phyloP scores from a whole-genome alignment of 2,797 vertebrate genomes.

The Rhinophrynus dorsalis region DNA sequence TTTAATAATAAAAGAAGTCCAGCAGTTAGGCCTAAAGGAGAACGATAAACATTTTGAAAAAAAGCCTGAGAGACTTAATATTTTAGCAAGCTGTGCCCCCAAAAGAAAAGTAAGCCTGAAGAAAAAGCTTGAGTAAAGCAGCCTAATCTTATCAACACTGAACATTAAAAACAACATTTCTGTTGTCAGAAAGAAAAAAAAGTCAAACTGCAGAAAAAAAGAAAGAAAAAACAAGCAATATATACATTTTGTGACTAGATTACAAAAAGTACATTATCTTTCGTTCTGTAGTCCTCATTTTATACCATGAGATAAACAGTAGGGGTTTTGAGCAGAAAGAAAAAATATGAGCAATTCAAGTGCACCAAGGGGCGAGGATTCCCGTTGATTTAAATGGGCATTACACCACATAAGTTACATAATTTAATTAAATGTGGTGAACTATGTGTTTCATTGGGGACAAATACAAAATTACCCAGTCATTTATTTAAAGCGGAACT shows the following conservation, averaged over 20 bases:
- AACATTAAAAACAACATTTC: conserved; percentile 17
- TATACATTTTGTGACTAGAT: too few species aligned
- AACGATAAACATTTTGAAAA: conserved; percentile 26
- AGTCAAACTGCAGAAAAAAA: background rate
- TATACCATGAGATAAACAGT: too few species aligned
- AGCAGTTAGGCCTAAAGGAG: conserved; percentile 30
- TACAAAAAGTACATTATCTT: too few species aligned
- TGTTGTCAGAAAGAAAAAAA: conserved; percentile 7
- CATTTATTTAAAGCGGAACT: conserved; percentile 9
- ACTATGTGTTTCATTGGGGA: too few species aligned
- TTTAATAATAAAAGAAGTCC: conserved; percentile 31
- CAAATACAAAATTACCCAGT: background rate
- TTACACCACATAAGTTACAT: too few species aligned
- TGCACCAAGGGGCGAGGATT: too few species aligned
- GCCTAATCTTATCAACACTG: conserved; percentile 7
- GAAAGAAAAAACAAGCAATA: background rate
- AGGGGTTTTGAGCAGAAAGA: too few species aligned
- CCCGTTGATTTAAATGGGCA: too few species aligned
- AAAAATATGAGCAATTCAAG: too few species aligned
- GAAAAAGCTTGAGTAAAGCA: conserved; percentile 22
- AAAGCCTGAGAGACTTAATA: conserved; percentile 13
- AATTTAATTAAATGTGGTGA: too few species aligned
- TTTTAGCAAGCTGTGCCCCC: background rate
- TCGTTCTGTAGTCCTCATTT: too few species aligned
- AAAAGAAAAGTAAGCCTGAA: conserved; percentile 29